A percentile compares a stretch with the other conserved stretches of the same genome.
Evolutionary conservation across 2,797 vertebrate species (phyloP).

Genomic region (Anableps anableps): DNA sequence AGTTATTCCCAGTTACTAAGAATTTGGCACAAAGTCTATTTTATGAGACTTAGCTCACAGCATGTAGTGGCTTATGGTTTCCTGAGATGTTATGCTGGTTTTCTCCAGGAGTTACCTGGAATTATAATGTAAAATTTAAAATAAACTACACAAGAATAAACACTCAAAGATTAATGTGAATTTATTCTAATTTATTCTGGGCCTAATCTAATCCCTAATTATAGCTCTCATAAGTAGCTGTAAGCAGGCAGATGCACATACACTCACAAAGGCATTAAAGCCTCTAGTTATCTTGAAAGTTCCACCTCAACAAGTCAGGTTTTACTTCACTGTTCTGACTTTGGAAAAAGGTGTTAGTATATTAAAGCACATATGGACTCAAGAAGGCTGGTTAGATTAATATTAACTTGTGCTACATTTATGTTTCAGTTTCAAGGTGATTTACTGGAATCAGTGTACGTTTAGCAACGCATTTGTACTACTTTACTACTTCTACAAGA

Average conservation of each 20-base stretch:
- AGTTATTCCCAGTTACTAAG: slow-evolving; percentile 24
- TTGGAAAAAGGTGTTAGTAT: background rate
- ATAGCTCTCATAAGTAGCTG: slow-evolving; percentile 68
- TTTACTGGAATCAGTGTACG: background rate
- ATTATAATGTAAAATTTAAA: slow-evolving; percentile 75
- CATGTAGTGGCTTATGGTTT: slow-evolving; percentile 36
- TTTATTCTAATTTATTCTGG: slow-evolving; percentile 81
- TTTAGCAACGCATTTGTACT: background rate
- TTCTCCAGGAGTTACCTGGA: slow-evolving; percentile 54
- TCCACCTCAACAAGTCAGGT: background rate
- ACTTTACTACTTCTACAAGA: background rate
- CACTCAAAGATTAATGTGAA: slow-evolving; percentile 74
- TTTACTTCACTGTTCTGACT: background rate
- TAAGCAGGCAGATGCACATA: slow-evolving; percentile 58
- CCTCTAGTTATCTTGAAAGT: slow-evolving; percentile 3
- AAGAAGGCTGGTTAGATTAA: background rate
- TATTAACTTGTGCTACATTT: background rate
- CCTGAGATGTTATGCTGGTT: slow-evolving; percentile 41
- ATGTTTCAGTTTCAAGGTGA: background rate
- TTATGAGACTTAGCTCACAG: slow-evolving; percentile 48
- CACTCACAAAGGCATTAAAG: slow-evolving; percentile 13
- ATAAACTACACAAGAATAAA: slow-evolving; percentile 73
- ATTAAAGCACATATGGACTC: background rate
- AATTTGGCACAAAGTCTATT: slow-evolving; percentile 40
- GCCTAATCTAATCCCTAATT: slow-evolving; percentile 77